These are phyloP conservation scores for Oithona nana DNA, from an alignment of 2,888 invertebrate genomes.

Conservation along the genomic window DNA sequence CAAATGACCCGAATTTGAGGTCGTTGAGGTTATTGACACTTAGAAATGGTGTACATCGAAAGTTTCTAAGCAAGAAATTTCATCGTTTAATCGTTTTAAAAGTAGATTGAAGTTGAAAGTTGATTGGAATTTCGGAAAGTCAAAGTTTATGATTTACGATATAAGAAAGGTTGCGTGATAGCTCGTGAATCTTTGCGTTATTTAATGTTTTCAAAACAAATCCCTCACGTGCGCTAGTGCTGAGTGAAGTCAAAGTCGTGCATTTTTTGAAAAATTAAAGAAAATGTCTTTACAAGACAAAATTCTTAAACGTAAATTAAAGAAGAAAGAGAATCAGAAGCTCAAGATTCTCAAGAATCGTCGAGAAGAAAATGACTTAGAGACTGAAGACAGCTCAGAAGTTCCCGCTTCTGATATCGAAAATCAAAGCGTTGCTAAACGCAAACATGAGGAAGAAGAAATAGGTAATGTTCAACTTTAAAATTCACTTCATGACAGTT, in stretches of 20 bases:
- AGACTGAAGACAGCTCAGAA: no score
- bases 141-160: not conserved
- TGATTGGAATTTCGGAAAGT: not conserved
- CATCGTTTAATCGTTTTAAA: no score
- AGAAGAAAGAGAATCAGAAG: slow-evolving; percentile 52
- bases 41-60: no score
- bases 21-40: no score
- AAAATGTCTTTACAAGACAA: slow-evolving; percentile 46
- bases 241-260: not conserved
- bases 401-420: no score
- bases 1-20: no score
- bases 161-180: not conserved
- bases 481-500: no score
- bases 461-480: no score
- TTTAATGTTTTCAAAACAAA: not conserved
- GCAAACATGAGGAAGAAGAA: no score
- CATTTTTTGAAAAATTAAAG: not conserved
- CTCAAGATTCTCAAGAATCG: slow-evolving; percentile 40
- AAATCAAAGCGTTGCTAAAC: no score
- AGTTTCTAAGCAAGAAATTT: no score
- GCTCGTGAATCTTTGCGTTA: not conserved
- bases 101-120: not conserved
- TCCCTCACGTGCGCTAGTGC: no score
- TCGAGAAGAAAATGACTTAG: slow-evolving; percentile 24
- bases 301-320: slow-evolving; percentile 53